Conservation (phyloP, 92 coral and sea anemone genomes). For the Diadumene lineata region DNA sequence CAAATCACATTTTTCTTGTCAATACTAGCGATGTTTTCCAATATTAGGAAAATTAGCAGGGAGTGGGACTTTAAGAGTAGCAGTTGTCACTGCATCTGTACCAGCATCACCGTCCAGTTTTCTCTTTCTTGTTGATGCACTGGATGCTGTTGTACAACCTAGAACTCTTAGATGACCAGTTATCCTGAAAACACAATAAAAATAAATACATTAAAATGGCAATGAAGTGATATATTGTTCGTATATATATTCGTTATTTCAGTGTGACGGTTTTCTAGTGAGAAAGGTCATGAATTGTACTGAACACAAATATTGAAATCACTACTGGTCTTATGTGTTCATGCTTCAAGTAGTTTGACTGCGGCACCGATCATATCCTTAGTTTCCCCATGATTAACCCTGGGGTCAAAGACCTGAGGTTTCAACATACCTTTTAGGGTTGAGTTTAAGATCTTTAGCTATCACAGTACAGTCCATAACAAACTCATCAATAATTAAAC, state of each 20-base stretch:
- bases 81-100: constrained; percentile 47
- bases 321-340: too few species aligned
- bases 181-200: constrained; percentile 48
- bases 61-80: constrained; percentile 71
- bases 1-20: background rate
- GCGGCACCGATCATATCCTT: too few species aligned
- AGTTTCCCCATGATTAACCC: too few species aligned
- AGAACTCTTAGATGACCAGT: constrained; percentile 63
- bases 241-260: background rate
- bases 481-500: constrained; percentile 84
- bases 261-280: background rate
- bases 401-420: too few species aligned
- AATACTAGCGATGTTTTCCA: constrained; percentile 6
- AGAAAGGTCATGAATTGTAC: background rate
- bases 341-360: too few species aligned
- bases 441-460: constrained; percentile 72
- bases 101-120: constrained; percentile 53
- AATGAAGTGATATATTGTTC: background rate
- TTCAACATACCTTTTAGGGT: constrained; percentile 72
- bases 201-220: background rate
- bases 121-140: constrained; percentile 60
- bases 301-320: too few species aligned
- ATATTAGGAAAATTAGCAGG: constrained; percentile 72
- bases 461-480: constrained; percentile 65
- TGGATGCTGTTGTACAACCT: constrained; percentile 73